Evolutionary conservation across 2,113 vertebrate species (phyloP).

Genomic region (Lamprotornis superbus): DNA sequence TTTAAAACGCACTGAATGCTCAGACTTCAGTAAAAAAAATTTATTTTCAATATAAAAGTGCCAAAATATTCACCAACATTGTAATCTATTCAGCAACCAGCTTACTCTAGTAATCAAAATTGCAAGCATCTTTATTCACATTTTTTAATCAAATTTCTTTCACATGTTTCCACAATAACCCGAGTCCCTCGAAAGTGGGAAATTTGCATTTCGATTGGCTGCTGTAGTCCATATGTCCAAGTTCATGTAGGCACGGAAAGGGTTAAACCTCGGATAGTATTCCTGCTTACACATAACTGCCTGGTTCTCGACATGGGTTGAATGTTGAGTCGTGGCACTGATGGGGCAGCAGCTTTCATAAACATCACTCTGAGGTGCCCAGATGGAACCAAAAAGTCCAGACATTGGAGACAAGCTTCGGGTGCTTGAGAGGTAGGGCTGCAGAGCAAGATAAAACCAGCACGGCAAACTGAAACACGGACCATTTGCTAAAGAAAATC

Average conservation of each 20-base stretch:
- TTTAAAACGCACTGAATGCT: conserved; percentile 61
- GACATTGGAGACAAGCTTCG: conserved; percentile 98
- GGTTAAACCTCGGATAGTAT: conserved; percentile 91
- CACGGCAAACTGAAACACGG: background rate
- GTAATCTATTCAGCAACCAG: conserved; percentile 77
- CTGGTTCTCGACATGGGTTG: conserved; percentile 82
- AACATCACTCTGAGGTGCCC: conserved; percentile 92
- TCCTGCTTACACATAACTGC: conserved; percentile 82
- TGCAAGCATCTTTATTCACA: conserved; percentile 86
- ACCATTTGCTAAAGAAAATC: background rate
- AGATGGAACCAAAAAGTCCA: conserved; percentile 97
- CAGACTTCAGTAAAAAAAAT: conserved; percentile 75
- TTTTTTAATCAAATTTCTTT: conserved; percentile 71
- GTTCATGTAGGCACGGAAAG: conserved; percentile 96
- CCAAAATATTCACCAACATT: conserved; percentile 83
- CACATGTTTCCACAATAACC: conserved; percentile 93
- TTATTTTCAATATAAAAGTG: conserved; percentile 88
- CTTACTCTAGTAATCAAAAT: conserved; percentile 79
- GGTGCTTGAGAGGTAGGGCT: conserved; percentile 96
- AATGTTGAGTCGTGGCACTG: conserved; percentile 76
- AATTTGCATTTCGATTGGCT: conserved; percentile 87
- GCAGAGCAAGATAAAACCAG: background rate
- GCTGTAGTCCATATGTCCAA: conserved; percentile 98
- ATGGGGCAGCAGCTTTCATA: conserved; percentile 88
- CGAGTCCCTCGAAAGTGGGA: conserved; percentile 92